Evolutionary conservation across 2,888 invertebrate species (phyloP).

Genomic region (Mechanitis mazaeus): DNA sequence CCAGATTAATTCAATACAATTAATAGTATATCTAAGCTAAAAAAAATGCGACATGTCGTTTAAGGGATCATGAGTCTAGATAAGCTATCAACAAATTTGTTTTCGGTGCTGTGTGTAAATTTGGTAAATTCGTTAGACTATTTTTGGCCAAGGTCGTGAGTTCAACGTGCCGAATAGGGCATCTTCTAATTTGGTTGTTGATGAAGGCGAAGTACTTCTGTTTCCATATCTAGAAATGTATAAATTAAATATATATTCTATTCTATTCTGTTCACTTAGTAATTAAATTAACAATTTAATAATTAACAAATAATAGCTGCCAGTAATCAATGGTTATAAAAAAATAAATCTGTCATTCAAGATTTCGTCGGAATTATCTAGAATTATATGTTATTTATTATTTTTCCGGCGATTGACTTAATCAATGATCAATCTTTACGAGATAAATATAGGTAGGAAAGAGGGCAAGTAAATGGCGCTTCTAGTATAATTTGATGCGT

Average conservation of each 20-base stretch:
- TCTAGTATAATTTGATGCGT: conserved; percentile 16
- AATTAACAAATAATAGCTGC: neutral
- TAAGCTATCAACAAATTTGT: conserved; percentile 58
- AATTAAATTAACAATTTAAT: too few relatives aligned
- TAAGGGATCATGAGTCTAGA: conserved; percentile 39
- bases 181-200: conserved; percentile 28
- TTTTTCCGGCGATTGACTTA: neutral
- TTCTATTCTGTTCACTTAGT: too few relatives aligned
- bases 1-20: too few relatives aligned
- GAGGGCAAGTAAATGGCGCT: conserved; percentile 15
- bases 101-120: conserved; percentile 47
- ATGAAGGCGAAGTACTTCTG: conserved; percentile 6
- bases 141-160: conserved; percentile 58
- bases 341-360: conserved; percentile 2
- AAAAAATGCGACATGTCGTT: conserved; percentile 43
- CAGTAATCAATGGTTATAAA: neutral
- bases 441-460: conserved; percentile 15
- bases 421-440: conserved; percentile 2
- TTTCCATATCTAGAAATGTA: conserved; percentile 5
- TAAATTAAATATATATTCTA: neutral
- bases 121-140: conserved; percentile 60
- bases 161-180: conserved; percentile 55
- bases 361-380: conserved; percentile 5
- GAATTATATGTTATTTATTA: conserved; percentile 2
- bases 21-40: conserved; percentile 22